phyloP scores from a whole-genome alignment of 1,140 invertebrate species.

The Lepidurus apus region DNA sequence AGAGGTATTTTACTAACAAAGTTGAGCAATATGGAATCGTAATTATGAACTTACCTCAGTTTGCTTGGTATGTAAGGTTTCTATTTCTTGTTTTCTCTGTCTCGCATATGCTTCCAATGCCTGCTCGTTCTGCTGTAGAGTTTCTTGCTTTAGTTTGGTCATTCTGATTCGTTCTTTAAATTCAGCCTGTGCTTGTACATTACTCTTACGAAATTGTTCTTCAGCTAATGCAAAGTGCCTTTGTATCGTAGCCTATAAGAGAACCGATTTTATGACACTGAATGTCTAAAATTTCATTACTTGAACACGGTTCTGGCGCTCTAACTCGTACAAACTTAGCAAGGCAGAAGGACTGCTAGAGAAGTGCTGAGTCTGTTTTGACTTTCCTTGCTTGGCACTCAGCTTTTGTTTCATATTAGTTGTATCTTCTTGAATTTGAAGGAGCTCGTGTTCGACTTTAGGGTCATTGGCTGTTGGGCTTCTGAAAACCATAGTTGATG shows the following conservation, averaged over 20 bases:
- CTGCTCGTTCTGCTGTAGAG: background rate
- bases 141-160: background rate
- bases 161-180: background rate
- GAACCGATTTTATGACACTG: background rate
- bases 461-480: background rate
- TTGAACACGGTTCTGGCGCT: background rate
- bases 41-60: background rate
- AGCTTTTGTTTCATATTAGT: background rate
- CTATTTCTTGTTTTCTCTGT: background rate
- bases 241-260: background rate
- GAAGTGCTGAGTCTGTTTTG: background rate
- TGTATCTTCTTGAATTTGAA: background rate
- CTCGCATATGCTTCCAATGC: constrained; percentile 9
- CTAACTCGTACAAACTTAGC: background rate
- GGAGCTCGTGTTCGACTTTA: background rate
- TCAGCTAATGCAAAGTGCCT: background rate
- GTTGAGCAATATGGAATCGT: background rate
- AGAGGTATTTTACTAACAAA: background rate
- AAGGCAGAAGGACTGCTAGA: background rate
- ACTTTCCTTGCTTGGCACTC: background rate
- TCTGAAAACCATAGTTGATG: background rate
- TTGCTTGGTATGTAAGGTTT: background rate
- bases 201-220: background rate
- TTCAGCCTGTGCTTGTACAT: background rate
- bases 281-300: background rate